Percentiles rank a stretch among this genome's conserved stretches.
Conservation (phyloP, 2,113 vertebrate genomes). For the Chloropsis hardwickii region DNA sequence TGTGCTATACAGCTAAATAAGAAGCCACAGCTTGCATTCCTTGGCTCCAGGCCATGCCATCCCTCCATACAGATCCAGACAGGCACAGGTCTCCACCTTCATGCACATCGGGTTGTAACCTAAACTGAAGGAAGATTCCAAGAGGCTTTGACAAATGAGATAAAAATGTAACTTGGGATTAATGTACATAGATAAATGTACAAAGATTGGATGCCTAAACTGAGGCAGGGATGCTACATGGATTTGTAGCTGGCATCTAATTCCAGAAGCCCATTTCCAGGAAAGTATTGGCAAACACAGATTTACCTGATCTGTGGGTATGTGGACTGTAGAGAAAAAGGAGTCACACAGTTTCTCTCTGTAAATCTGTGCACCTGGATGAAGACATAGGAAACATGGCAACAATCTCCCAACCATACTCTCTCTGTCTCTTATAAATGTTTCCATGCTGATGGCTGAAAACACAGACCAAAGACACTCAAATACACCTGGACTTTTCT, state of each 20-base stretch:
- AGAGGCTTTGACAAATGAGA: background rate
- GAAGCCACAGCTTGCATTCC: background rate
- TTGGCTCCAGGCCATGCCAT: background rate
- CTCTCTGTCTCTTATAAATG: background rate
- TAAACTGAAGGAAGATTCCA: background rate
- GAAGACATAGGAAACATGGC: background rate
- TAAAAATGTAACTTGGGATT: background rate
- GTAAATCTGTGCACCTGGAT: background rate
- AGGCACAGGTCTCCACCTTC: background rate
- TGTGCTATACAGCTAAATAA: background rate
- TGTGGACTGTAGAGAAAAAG: background rate
- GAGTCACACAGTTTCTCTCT: background rate
- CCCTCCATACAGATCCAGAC: background rate
- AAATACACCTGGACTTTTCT: background rate
- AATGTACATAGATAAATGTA: background rate
- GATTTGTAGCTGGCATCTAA: background rate
- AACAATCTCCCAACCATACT: background rate
- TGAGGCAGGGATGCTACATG: background rate
- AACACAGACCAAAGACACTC: background rate
- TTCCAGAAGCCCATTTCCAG: background rate
- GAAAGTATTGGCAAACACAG: background rate
- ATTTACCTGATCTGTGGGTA: background rate
- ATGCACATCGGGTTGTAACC: rapidly evolving
- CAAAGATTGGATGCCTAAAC: background rate
- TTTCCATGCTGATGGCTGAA: background rate